Conservation (phyloP, 1,140 invertebrate species). For the Scaptomyza hsui region DNA sequence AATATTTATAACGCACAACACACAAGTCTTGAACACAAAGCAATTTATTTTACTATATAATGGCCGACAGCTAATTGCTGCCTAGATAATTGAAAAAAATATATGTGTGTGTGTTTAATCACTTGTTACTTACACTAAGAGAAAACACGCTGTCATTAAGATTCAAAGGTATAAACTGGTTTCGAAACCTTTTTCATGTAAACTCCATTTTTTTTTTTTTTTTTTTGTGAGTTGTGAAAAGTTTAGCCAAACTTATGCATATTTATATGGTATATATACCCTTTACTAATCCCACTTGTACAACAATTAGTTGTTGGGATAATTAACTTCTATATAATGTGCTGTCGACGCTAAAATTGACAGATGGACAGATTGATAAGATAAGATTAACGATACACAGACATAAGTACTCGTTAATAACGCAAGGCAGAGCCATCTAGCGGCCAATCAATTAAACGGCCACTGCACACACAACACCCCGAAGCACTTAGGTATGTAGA, state of each 20-base stretch:
- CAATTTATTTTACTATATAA: constrained; percentile 18
- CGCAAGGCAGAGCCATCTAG: constrained; percentile 35
- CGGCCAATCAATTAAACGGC: constrained; percentile 70
- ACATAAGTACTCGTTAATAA: constrained; percentile 49
- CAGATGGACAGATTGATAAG: constrained; percentile 42
- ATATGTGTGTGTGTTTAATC: constrained; percentile 28
- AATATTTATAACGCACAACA: neutral
- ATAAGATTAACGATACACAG: constrained; percentile 56
- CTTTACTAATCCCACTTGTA: too few species aligned
- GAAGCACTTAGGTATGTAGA: too few species aligned
- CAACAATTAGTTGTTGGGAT: constrained; percentile 18
- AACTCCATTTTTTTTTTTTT: too few species aligned
- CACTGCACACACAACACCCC: constrained; percentile 6
- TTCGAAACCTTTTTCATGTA: too few species aligned
- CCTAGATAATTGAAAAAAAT: constrained; percentile 60
- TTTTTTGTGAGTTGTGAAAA: too few species aligned
- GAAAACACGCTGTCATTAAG: too few species aligned
- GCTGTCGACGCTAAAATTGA: constrained; percentile 51
- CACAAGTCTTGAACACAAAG: neutral
- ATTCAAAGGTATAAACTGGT: neutral
- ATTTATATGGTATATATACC: neutral
- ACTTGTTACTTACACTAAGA: neutral
- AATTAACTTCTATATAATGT: constrained; percentile 78
- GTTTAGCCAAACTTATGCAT: neutral
- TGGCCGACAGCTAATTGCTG: constrained; percentile 56